Evolutionary conservation across 2,113 vertebrate species (phyloP).

Genomic region (Peromyscus leucopus): DNA sequence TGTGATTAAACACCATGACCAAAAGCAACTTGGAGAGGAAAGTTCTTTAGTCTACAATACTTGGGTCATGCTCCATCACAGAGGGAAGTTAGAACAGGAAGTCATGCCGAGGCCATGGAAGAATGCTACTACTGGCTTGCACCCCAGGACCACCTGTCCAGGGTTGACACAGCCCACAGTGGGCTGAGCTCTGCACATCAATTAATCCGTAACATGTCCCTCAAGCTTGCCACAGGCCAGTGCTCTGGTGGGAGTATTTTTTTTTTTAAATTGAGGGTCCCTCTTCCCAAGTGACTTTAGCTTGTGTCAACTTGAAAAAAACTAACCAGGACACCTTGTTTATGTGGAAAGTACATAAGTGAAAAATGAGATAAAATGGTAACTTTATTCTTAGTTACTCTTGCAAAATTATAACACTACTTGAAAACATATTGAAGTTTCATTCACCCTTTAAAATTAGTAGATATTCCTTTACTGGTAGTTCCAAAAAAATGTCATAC

Average conservation of each 20-base stretch:
- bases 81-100: neutral
- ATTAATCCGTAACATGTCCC: neutral
- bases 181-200: neutral
- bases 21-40: neutral
- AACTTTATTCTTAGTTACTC: slow-evolving; percentile 17
- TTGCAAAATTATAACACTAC: neutral
- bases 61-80: neutral
- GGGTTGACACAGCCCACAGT: neutral
- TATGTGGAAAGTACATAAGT: neutral
- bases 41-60: neutral
- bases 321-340: neutral
- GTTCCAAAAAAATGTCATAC: slow-evolving; percentile 25
- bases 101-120: neutral
- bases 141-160: neutral
- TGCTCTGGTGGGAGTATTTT: neutral
- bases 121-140: neutral
- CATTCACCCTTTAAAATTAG: neutral
- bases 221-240: neutral
- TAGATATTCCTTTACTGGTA: neutral
- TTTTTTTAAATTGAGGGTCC: neutral
- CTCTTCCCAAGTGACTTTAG: neutral
- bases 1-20: neutral
- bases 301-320: neutral
- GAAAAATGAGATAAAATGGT: slow-evolving; percentile 40
- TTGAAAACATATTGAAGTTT: neutral